Base-by-base conservation (phyloP, 2,113 vertebrate genomes). In the Aramus guarauna region DNA sequence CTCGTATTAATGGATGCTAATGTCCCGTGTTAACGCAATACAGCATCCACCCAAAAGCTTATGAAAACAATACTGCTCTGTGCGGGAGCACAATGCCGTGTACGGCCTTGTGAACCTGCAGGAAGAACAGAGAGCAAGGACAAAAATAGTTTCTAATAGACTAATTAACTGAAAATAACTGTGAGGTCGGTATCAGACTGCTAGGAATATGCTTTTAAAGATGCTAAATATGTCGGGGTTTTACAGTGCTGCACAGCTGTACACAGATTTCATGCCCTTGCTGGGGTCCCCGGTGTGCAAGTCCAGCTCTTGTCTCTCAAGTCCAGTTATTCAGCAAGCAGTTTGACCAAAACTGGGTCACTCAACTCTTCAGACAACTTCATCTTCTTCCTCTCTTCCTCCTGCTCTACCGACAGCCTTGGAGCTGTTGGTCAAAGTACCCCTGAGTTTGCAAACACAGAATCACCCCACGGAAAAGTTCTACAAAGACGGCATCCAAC, bases 31-130 rank as follows among this genome's bases (percentile, higher is more conserved):
- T 63, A 85, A 50, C 68, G 41, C 11, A 77, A 30, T 20, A 10
- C 6, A 48, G 9, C 7, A 4, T 5, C 21, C 5, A 0, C 37
- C 18, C 23, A 58, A 76, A 92, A 76, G 11, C 21, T 73, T 6
- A 0, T 11, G 39, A 58, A 90, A 88, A 75, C 16, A 13, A 34
- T 20, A 12, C 11, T 23, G 8, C 9, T 34, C 30, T 30, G 4
- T 14, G 45, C 5, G 0, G 8, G 41, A 63, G 45, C 29, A 52
- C 45, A 58, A 0, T 2, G 1, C 30, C 1, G 0, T 23, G 19
- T 37, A 41, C 1, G 0, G 27, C 60, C n/a, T 20, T 45, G 36
- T 26, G 58, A 90, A 77, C 45, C 50, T 55, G 21, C 0, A 0
- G 30, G 52, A 53, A 66, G 23, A 20, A 52, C 30, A 21, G 39